phyloP scores from a whole-genome alignment of 1,140 invertebrate genomes.

The Rhynchophorus ferrugineus region DNA sequence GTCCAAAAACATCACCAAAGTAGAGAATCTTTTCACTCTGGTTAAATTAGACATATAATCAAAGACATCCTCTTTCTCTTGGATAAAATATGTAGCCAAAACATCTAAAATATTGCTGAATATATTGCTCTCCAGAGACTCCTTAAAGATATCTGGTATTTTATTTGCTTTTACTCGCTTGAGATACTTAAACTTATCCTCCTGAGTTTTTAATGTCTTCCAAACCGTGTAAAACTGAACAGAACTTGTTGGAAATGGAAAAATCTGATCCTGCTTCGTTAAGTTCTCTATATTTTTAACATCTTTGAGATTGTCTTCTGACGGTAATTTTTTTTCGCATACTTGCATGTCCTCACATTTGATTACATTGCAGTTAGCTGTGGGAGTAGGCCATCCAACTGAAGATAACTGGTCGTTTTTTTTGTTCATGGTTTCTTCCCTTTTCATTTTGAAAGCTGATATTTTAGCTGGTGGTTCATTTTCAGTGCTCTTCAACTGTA shows the following conservation, averaged over 20 bases:
- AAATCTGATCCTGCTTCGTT: conserved; percentile 5
- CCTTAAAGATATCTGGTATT: conserved; percentile 31
- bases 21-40: conserved; percentile 31
- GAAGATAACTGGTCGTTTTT: not conserved
- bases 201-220: conserved; percentile 24
- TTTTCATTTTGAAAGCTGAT: conserved; percentile 21
- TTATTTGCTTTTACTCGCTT: conserved; percentile 28
- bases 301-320: conserved; percentile 11
- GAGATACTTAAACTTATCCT: conserved; percentile 28
- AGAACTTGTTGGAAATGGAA: conserved; percentile 26
- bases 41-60: conserved; percentile 26
- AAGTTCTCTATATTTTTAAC: conserved; percentile 10
- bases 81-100: conserved; percentile 25
- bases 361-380: conserved; percentile 8
- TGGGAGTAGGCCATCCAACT: conserved; percentile 8
- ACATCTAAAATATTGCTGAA: conserved; percentile 33
- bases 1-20: conserved; percentile 33
- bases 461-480: not conserved
- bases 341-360: conserved; percentile 29
- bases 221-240: conserved; percentile 33
- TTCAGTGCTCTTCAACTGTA: not conserved
- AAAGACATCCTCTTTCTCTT: conserved; percentile 24
- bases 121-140: conserved; percentile 30
- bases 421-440: conserved; percentile 4
- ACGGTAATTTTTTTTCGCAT: conserved; percentile 19